Base-by-base conservation (phyloP, 2,888 invertebrate genomes). In the Drosophila longiperda region DNA sequence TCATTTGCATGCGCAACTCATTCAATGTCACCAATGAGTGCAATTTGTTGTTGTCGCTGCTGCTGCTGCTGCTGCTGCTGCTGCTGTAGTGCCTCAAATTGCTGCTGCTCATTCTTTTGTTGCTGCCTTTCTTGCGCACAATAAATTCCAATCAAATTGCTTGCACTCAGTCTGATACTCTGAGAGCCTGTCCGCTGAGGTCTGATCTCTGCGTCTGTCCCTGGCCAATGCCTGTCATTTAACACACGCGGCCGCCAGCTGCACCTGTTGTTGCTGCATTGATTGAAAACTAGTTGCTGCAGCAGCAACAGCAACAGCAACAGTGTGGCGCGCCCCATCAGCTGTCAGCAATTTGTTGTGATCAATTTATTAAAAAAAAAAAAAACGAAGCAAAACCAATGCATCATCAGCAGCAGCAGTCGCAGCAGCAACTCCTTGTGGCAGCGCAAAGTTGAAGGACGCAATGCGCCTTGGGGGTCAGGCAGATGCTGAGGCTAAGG, bases 311-410 rank as follows among this genome's bases (percentile, higher is more conserved):
- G 66, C 80, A 72, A 26, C 66, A 62, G 55, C 50, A 26, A 60
- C 63, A 52, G 50, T 40, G 34, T 67, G 89, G 71, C 73, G 89
- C 87, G 78, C 75, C 83, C 68, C 81, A 86, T 91, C 83, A 91
- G 86, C 90, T 91, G 91, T 91, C 91, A 90, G 91, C 91, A 91
- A 91, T 91, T 91, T 90, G 91, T 90, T 91, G 86, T 82, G 90
- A 90, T 90, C 90, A 91, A 91, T 91, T 91, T 91, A 91, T 91
- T 89, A 89, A 87, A 88, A 26, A 71, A 70, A 55, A 63, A 29
- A 29, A 26, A 23, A 23, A 2, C 1, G 29, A 29, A 49, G 58
- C 49, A 66, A 68, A 61, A 58, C 48, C 81, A 64, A 69, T 65
- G 59, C 79, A 65, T 69, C 60, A 66, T 36, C 55, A 45, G 58